Evolutionary conservation across 2,888 invertebrate species (phyloP).

Genomic region (Erebia palarica): DNA sequence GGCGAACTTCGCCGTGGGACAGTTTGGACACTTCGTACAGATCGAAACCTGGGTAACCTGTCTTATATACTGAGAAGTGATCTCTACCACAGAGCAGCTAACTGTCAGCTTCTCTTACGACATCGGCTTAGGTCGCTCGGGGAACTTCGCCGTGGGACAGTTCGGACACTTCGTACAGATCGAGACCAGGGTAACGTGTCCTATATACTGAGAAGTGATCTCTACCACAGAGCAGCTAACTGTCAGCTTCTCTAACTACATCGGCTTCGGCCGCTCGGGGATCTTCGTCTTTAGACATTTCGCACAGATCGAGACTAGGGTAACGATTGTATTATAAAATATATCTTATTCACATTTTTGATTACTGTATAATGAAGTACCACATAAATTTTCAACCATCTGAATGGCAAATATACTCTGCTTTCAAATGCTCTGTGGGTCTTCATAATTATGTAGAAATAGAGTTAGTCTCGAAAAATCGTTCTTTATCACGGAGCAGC

Average conservation of each 20-base stretch:
- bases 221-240: constrained; percentile 90
- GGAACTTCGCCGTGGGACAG: constrained; percentile 87
- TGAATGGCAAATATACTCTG: no score
- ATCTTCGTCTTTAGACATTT: constrained; percentile 88
- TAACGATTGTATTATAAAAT: no score
- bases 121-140: constrained; percentile 83
- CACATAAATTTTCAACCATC: no score
- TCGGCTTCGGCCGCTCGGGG: constrained; percentile 47
- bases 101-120: constrained; percentile 84
- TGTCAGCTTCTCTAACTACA: constrained; percentile 81
- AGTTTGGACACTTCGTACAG: constrained; percentile 86
- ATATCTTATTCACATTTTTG: no score
- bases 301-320: constrained; percentile 75
- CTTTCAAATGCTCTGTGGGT: no score
- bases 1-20: constrained; percentile 86
- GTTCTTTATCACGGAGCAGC: no score
- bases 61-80: constrained; percentile 66
- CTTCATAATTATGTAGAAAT: no score
- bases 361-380: no score
- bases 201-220: constrained; percentile 82
- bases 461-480: no score
- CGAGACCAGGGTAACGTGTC: constrained; percentile 83
- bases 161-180: constrained; percentile 86
- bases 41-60: constrained; percentile 85
- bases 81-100: constrained; percentile 89